These are phyloP conservation scores for Dipodomys ordii DNA, from an alignment of 2,113 vertebrate genomes.

Conservation along the genomic window DNA sequence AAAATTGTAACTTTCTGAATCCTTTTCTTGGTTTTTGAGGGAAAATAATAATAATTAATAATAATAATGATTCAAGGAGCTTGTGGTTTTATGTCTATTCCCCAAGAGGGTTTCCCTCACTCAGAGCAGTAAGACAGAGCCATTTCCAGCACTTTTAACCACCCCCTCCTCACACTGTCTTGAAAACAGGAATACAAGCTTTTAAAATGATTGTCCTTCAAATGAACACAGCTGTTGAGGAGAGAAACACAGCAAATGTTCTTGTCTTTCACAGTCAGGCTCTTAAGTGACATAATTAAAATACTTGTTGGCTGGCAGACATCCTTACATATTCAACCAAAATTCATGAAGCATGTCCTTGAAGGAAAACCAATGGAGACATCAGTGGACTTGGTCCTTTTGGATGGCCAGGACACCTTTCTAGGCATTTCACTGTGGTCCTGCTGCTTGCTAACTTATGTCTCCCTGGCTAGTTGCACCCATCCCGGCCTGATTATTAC, in stretches of 20 bases:
- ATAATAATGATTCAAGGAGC: not conserved
- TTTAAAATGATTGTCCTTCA: not conserved
- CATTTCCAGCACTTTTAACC: not conserved
- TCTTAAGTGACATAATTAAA: slow-evolving; percentile 24
- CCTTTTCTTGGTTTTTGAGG: not conserved
- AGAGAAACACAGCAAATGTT: not conserved
- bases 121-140: not conserved
- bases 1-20: not conserved
- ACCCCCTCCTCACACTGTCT: not conserved
- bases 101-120: not conserved
- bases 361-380: not conserved
- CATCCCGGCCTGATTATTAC: not conserved
- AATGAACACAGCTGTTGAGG: not conserved
- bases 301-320: slow-evolving; percentile 44
- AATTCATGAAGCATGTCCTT: not conserved
- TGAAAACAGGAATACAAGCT: not conserved
- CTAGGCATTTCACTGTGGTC: not conserved
- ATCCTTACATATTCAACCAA: not conserved
- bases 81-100: not conserved
- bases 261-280: not conserved
- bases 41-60: not conserved
- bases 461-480: not conserved
- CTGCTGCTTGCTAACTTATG: not conserved
- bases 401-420: not conserved
- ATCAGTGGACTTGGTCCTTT: not conserved